Percentiles rank a stretch among this genome's conserved stretches.
These are phyloP conservation scores for Heterodera schachtii DNA, from an alignment of 1,140 invertebrate species.

Conservation along the genomic window DNA sequence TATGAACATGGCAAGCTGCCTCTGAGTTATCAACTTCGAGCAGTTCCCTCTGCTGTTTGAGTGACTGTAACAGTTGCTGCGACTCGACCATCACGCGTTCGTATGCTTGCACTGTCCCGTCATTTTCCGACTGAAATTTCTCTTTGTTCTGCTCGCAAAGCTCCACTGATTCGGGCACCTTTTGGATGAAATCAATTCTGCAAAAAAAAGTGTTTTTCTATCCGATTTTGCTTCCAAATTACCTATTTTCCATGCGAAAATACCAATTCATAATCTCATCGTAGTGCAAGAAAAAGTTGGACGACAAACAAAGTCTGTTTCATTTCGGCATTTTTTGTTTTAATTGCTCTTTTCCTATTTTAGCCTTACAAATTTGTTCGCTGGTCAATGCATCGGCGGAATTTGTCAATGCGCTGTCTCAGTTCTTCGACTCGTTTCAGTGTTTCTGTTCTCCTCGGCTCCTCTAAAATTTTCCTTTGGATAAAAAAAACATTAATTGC, in stretches of 20 bases:
- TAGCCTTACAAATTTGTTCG: constrained; percentile 72
- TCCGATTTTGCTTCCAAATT: not conserved
- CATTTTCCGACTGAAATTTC: constrained; percentile 51
- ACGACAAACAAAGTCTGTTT: constrained; percentile 76
- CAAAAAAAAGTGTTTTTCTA: not conserved
- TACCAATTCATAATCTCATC: constrained; percentile 76
- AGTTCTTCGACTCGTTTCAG: constrained; percentile 31
- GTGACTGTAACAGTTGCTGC: constrained; percentile 39
- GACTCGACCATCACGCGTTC: constrained; percentile 55
- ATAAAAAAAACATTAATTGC: not conserved
- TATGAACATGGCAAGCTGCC: constrained; percentile 43
- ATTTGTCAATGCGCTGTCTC: constrained; percentile 30
- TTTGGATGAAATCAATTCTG: constrained; percentile 22
- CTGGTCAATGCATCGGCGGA: constrained; percentile 37
- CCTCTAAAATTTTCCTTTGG: constrained; percentile 8
- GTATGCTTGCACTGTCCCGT: constrained; percentile 57
- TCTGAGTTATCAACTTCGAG: constrained; percentile 49
- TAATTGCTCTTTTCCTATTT: not conserved
- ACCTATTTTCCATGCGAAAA: constrained; percentile 33
- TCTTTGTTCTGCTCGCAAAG: constrained; percentile 57
- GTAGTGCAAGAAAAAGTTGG: constrained; percentile 92
- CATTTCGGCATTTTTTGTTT: not conserved
- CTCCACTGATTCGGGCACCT: constrained; percentile 39
- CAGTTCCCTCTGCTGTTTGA: constrained; percentile 38
- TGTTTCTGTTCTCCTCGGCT: constrained; percentile 22